Base-by-base conservation (phyloP, 2,113 vertebrate genomes). In the Lagenorhynchus albirostris region DNA sequence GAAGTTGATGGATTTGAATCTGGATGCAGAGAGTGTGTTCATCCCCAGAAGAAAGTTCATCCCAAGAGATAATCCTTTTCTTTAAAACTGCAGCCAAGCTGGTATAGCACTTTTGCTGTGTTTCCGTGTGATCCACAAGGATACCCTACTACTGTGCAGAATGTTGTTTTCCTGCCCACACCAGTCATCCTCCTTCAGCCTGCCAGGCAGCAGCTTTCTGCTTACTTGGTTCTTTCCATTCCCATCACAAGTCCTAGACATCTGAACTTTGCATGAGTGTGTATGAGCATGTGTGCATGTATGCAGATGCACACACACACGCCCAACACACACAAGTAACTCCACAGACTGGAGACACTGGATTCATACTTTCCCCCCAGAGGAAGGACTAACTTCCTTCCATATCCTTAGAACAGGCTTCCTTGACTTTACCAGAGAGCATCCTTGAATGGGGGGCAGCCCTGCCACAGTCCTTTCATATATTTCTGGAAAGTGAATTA, bases 1-100 rank as follows among this genome's bases (percentile, higher is more conserved):
- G 63, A 88, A 92, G 41, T 25, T n/a, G 55, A 65, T 71, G 14
- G 60, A 55, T 76, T 87, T 80, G 8, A 95, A 53, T 62, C 80
- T 60, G 70, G 29, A 80, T 41, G 0, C 44, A 68, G 21, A 65
- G 21, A 65, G 9, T 38, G 3, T 36, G 0, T 77, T 65, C 21
- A 89, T 81, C 55, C 47, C 33, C 7, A 21, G 70, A 53, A 91
- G 36, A 88, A 62, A 55, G 26, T n/a, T 44, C 18, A 76, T 88
- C 50, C 63, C 50, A 38, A 62, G 36, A 91, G 12, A 91, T 53
- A 12, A 70, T 81, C 13, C 44, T 63, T 94, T 65, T 67, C 23
- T 81, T 87, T 53, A 91, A 91, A 97, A 33, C 47, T 58, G 2
- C 14, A 92, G 47, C 36, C 76, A 76, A 53, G 44, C 47, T 10